Evolutionary conservation across 2,888 invertebrate genomes (phyloP).

Genomic region (Nesidiocoris tenuis): DNA sequence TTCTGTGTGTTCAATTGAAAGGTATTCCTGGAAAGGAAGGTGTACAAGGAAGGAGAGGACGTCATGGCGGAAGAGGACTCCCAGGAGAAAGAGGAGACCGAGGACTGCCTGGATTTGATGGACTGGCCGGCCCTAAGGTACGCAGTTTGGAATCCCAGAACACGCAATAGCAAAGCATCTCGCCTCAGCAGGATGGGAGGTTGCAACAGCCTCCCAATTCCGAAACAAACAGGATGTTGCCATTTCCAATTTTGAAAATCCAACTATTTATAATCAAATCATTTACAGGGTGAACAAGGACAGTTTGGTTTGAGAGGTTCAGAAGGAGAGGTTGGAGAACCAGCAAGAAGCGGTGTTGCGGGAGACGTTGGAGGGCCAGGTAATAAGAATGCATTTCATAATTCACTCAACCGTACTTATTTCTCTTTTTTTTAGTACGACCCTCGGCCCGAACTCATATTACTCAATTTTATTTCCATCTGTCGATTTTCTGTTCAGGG

Average conservation of each 20-base stretch:
- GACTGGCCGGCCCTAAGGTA: constrained; percentile 56
- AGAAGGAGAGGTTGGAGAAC: constrained; percentile 21
- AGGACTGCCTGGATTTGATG: constrained; percentile 49
- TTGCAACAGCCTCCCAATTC: too few relatives aligned
- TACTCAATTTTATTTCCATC: too few relatives aligned
- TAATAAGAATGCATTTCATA: neutral
- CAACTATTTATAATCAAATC: too few relatives aligned
- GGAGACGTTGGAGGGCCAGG: constrained; percentile 29
- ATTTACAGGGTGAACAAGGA: constrained; percentile 72
- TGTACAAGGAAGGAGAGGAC: constrained; percentile 55
- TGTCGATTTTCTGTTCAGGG: constrained; percentile 59
- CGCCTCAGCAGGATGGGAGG: too few relatives aligned
- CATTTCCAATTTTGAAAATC: too few relatives aligned
- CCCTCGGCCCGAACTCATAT: too few relatives aligned
- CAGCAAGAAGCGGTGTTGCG: constrained; percentile 28
- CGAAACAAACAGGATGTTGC: too few relatives aligned
- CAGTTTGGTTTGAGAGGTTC: constrained; percentile 52
- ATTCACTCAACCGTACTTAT: too few relatives aligned
- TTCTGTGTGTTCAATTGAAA: too few relatives aligned
- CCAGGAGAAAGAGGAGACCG: constrained; percentile 57
- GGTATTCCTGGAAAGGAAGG: constrained; percentile 57
- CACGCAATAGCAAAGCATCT: too few relatives aligned
- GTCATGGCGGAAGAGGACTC: constrained; percentile 58
- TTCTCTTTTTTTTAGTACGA: too few relatives aligned
- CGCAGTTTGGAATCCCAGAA: too few relatives aligned